Evolutionary conservation across 2,888 invertebrate species (phyloP), one percentile per base, ranked within the genome.

Genomic region (Pollenia labialis): DNA sequence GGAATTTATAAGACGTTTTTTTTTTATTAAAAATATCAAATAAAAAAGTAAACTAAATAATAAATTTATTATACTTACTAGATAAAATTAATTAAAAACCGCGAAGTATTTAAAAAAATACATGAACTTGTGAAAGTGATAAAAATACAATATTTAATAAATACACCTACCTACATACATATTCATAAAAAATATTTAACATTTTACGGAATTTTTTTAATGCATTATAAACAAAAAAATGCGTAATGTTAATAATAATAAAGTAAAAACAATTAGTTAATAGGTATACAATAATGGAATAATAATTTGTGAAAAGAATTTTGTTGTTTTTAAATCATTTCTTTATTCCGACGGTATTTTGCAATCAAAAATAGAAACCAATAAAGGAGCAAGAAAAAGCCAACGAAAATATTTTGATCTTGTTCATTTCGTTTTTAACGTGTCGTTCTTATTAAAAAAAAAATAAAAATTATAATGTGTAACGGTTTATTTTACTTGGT

Each of bases 321-420:
- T 4, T 32, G 32, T 32, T 32, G 4, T 32, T 32, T 32, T 32
- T 4, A 32, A 32, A 32, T 32, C 0, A 6, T 32, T 4, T 40
- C 7, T 58, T 32, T 52, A 46, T 56, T 68, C 66, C 77, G 77
- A 68, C 68, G 68, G 56, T 44, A 40, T 52, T 75, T 66, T 44
- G 23, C 10, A 32, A 52, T 32, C n/a, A 16, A 14, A 50, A 75
- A 48, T 32, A 42, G 40, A 46, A 54, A 9, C 4, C 16, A 14
- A 48, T 46, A 66, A 69, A 71, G 62, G 23, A 44, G 18, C 12
- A 69, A 56, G 32, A 69, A 52, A 12, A 69, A 69, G 52, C 46
- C 48, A 48, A 66, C 32, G 46, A 23, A 40, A 44, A 46, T n/a
- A 14, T 56, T 46, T 58, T 7, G 1, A 16, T 48, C 1, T 58